Percentiles rank a stretch among this genome's conserved stretches.
phyloP scores from a whole-genome alignment of 2,797 vertebrate species.

The Enteromius fasciolatus region DNA sequence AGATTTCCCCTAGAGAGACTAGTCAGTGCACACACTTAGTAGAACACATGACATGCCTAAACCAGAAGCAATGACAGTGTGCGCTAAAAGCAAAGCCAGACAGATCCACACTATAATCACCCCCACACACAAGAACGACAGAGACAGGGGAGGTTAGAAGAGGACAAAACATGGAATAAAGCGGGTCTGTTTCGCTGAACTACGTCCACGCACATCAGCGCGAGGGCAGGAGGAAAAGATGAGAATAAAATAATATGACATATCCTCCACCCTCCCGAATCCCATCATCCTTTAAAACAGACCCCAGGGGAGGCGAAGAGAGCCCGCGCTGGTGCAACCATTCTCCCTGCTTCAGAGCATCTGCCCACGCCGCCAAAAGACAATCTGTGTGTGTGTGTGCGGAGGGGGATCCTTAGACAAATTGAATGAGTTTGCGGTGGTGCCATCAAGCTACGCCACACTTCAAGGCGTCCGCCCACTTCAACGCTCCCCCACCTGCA shows the following conservation, averaged over 20 bases:
- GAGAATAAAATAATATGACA: conserved; percentile 45
- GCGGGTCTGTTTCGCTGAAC: conserved; percentile 31
- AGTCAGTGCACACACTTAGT: conserved; percentile 25
- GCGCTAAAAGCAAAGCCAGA: conserved; percentile 38
- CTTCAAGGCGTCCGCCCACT: conserved; percentile 54
- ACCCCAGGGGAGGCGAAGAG: conserved; percentile 31
- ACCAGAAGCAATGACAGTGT: conserved; percentile 28
- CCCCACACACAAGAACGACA: conserved; percentile 23
- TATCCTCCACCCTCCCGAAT: conserved; percentile 39
- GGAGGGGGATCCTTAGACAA: conserved; percentile 27
- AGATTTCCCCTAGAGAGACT: conserved; percentile 13
- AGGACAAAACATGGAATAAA: conserved; percentile 20
- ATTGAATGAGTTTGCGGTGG: conserved; percentile 43
- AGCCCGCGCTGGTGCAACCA: conserved; percentile 14
- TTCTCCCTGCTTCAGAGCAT: conserved; percentile 49
- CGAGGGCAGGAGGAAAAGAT: conserved; percentile 21
- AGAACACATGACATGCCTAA: conserved; percentile 20
- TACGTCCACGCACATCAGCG: conserved; percentile 31
- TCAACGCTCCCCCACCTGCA: conserved; percentile 22
- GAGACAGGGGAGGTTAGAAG: conserved; percentile 34
- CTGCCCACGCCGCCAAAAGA: conserved; percentile 48
- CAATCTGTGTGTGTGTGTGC: conserved; percentile 25
- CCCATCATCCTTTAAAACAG: conserved; percentile 48
- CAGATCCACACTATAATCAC: conserved; percentile 20
- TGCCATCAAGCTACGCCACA: conserved; percentile 37